Conservation (phyloP, 2,113 vertebrate species). For the Psephotus haematonotus region DNA sequence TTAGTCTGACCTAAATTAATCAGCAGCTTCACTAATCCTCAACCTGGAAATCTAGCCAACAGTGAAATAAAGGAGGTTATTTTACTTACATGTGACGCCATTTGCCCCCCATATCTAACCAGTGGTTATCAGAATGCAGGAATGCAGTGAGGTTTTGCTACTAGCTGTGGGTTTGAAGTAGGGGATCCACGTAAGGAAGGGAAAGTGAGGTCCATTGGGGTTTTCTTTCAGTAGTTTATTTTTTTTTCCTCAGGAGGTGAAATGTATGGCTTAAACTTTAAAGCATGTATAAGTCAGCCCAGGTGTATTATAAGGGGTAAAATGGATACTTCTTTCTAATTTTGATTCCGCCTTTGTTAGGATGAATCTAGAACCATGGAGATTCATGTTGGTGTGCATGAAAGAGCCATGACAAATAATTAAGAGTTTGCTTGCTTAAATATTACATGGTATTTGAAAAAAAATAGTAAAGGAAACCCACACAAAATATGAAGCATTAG, state of each 20-base stretch:
- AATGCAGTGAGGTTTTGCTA: neutral
- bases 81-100: neutral
- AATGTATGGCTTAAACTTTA: neutral
- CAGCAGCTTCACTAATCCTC: neutral
- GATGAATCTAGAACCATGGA: neutral
- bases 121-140: neutral
- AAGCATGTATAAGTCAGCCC: neutral
- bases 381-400: neutral
- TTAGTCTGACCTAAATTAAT: neutral
- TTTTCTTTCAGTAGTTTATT: neutral
- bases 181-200: neutral
- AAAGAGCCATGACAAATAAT: neutral
- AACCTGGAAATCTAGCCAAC: neutral
- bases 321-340: neutral
- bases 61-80: neutral
- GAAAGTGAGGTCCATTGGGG: neutral
- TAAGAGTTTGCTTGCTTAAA: neutral
- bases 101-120: neutral
- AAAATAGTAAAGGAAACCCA: neutral
- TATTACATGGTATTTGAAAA: neutral
- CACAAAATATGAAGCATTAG: neutral
- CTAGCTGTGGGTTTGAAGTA: neutral
- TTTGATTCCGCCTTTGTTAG: neutral
- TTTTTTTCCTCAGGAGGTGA: neutral
- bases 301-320: neutral